These are phyloP conservation scores for Ptychoptera contaminata DNA, from an alignment of 2,888 invertebrate genomes.

Conservation along the genomic window DNA sequence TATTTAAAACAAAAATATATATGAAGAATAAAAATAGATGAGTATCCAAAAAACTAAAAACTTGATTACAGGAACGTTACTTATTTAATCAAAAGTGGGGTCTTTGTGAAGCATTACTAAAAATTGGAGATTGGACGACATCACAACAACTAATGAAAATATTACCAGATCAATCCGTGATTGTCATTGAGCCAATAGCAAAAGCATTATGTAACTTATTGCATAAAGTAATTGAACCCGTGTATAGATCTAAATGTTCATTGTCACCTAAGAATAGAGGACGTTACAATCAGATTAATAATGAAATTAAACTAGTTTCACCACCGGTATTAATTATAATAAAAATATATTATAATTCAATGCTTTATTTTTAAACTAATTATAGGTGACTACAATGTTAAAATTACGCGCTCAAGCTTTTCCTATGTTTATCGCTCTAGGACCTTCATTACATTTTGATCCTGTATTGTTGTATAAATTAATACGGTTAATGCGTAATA, in stretches of 20 bases:
- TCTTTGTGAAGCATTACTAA: slow-evolving; percentile 73
- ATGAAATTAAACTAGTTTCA: slow-evolving; percentile 3
- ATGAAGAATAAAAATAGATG: not conserved
- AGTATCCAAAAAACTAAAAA: not conserved
- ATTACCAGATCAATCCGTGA: slow-evolving; percentile 65
- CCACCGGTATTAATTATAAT: not conserved
- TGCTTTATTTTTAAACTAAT: not conserved
- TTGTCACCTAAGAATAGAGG: slow-evolving; percentile 33
- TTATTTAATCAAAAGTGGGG: slow-evolving; percentile 81
- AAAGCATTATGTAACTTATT: slow-evolving; percentile 62
- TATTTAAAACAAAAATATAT: too few relatives aligned
- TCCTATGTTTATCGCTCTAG: slow-evolving; percentile 73
- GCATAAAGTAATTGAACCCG: slow-evolving; percentile 69
- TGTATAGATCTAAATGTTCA: slow-evolving; percentile 67
- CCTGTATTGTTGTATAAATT: slow-evolving; percentile 83
- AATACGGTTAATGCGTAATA: slow-evolving; percentile 35
- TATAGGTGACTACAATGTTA: slow-evolving; percentile 45
- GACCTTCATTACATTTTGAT: slow-evolving; percentile 76
- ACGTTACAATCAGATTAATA: not conserved
- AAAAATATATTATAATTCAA: not conserved
- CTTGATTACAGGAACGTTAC: slow-evolving; percentile 20
- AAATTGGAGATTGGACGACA: slow-evolving; percentile 81
- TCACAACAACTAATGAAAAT: slow-evolving; percentile 64
- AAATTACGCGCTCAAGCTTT: slow-evolving; percentile 62
- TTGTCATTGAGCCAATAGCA: slow-evolving; percentile 65